Evolutionary conservation across 2,113 vertebrate genomes (phyloP).

Genomic region (Epinephelus cyanopodus): DNA sequence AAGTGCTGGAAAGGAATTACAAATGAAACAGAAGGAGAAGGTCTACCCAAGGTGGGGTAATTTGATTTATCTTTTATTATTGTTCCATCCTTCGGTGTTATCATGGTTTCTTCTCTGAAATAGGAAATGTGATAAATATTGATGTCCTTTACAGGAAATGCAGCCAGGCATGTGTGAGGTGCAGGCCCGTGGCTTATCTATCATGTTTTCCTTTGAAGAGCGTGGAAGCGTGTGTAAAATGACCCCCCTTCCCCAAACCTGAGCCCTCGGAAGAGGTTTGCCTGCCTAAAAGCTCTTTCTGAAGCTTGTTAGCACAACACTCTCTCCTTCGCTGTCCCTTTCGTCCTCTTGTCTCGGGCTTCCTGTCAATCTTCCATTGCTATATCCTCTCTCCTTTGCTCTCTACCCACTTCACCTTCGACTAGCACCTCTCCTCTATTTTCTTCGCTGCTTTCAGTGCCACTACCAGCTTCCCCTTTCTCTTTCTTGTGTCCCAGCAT

Average conservation of each 20-base stretch:
- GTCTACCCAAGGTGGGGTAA: conserved; percentile 70
- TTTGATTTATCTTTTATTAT: conserved; percentile 83
- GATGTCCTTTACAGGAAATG: conserved; percentile 80
- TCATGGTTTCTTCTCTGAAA: conserved; percentile 75
- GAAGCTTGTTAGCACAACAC: conserved; percentile 41
- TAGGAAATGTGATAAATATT: conserved; percentile 86
- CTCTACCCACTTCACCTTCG: conserved; percentile 29
- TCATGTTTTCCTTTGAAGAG: conserved; percentile 52
- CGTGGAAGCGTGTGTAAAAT: conserved; percentile 51
- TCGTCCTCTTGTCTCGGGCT: conserved; percentile 38
- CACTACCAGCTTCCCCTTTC: not conserved
- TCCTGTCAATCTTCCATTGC: conserved; percentile 47
- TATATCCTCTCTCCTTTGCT: conserved; percentile 23
- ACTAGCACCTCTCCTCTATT: conserved; percentile 12
- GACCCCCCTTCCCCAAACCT: conserved; percentile 37
- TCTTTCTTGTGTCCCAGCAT: conserved; percentile 5
- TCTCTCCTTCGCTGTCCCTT: conserved; percentile 1
- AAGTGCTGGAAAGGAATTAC: conserved; percentile 62
- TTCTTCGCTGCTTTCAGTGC: not conserved
- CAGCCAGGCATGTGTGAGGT: conserved; percentile 56
- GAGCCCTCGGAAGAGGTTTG: conserved; percentile 43
- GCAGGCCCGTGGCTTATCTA: conserved; percentile 42
- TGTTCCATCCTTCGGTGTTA: conserved; percentile 73
- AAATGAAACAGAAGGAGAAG: conserved; percentile 69
- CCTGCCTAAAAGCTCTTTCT: conserved; percentile 67